These are phyloP conservation scores for Smutsia gigantea DNA, from an alignment of 2,797 vertebrate species.

Conservation along the genomic window DNA sequence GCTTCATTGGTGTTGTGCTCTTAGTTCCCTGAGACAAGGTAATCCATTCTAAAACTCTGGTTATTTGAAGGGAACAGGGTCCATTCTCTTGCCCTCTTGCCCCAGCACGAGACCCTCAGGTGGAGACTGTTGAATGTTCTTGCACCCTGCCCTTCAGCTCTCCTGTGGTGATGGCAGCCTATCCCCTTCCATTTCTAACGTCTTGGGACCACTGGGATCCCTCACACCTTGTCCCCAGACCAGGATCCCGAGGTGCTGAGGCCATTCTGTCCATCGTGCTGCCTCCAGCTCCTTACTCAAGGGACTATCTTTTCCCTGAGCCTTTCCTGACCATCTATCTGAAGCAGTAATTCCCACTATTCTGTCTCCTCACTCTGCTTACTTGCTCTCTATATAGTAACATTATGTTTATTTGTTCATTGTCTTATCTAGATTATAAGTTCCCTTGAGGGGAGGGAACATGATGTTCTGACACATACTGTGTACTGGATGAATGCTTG, in stretches of 20 bases:
- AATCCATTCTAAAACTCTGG: neutral
- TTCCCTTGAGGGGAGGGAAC: neutral
- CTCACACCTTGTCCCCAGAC: neutral
- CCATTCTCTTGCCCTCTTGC: neutral
- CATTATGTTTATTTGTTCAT: neutral
- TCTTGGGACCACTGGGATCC: neutral
- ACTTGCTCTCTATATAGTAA: neutral
- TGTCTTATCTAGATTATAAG: neutral
- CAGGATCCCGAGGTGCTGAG: neutral
- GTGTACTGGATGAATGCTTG: neutral
- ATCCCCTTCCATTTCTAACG: neutral
- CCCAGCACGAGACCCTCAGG: neutral
- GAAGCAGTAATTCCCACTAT: neutral
- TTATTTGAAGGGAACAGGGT: neutral
- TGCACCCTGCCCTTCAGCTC: neutral
- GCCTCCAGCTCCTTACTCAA: neutral
- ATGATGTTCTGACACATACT: neutral
- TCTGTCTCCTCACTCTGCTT: neutral
- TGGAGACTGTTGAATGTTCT: neutral
- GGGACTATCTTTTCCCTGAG: neutral
- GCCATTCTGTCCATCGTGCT: neutral
- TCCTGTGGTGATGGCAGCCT: neutral
- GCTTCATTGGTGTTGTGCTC: conserved; percentile 22
- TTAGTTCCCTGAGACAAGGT: neutral
- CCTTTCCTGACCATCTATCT: neutral